Percentiles rank a stretch among this genome's conserved stretches.
Evolutionary conservation across 2,888 invertebrate genomes (phyloP).

Genomic region (Cephus nigrinus): DNA sequence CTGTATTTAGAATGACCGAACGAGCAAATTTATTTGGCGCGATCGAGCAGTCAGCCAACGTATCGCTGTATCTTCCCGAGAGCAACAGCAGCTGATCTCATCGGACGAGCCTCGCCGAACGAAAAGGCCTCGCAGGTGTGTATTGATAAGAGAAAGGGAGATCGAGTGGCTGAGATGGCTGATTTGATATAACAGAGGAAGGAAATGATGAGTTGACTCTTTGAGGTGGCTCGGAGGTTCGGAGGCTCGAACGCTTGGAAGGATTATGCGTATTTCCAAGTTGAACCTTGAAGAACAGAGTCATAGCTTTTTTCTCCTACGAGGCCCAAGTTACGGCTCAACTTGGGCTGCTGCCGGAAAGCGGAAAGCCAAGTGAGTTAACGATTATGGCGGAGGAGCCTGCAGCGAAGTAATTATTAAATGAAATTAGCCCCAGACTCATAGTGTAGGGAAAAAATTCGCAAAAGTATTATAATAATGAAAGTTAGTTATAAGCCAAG

Average conservation of each 20-base stretch:
- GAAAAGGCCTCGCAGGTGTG: too few species aligned
- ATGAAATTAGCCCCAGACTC: constrained; percentile 22
- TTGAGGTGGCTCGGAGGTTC: too few species aligned
- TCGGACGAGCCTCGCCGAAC: too few species aligned
- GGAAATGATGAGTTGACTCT: too few species aligned
- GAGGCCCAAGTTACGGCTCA: constrained; percentile 15
- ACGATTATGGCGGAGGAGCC: constrained; percentile 22
- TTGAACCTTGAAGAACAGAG: neutral
- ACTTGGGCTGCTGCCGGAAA: constrained; percentile 11
- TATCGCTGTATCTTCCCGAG: too few species aligned
- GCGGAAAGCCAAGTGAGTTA: constrained; percentile 18
- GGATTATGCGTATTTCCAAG: neutral
- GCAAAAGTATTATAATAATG: constrained; percentile 19
- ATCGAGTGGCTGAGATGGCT: neutral
- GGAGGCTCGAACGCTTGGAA: too few species aligned
- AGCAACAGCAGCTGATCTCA: too few species aligned
- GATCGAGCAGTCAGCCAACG: neutral
- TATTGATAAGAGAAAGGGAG: neutral
- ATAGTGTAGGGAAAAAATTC: constrained; percentile 14
- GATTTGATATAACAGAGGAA: too few species aligned
- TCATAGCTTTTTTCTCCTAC: constrained; percentile 6
- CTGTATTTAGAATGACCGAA: neutral
- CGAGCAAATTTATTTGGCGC: neutral
- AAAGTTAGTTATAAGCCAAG: constrained; percentile 21
- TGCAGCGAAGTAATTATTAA: constrained; percentile 26